Evolutionary conservation across 2,888 invertebrate genomes (phyloP), one percentile per base, ranked within the genome.

Genomic region (Tricholauxania praeusta): DNA sequence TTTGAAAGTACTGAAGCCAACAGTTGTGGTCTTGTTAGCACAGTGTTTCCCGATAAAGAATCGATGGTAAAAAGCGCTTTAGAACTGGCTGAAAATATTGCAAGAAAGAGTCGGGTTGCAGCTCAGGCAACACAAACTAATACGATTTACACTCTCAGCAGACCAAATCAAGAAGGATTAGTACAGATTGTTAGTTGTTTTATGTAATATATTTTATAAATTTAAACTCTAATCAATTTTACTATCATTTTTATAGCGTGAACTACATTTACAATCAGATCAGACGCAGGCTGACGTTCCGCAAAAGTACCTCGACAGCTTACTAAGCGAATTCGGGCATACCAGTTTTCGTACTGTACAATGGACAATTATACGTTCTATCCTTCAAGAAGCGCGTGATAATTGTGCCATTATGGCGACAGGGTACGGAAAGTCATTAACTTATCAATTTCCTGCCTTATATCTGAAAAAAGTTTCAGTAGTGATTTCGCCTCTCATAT

Each of bases 81-180:
- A 2, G 89, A 91, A 8, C 79, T 95, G 65, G 99, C 98, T 0
- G 90, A 91, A 78, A 84, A 88, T 49, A 98, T 99, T 77, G 95
- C 98, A 0, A 85, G 88, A 7, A 96, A 96, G 87, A 97, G 97
- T 88, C 99, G 99, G 0, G 93, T 99, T 6, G 99, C 98, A 0
- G 93, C 99, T 0, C 98, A 99, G 86, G 93, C 93, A 5, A 94
- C 96, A 0, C 99, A 99, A 85, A 88, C 91, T 71, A 93, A 91
- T 80, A 83, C 99, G 32, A 90, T 95, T 12, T 98, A 94, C 86
- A 94, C 97, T 0, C 90, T 96, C 80, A 96, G 97, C 85, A 96
- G 97, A 82, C 89, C 94, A 0, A 95, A 94, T 17, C 91, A 93
- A 77, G 94, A 97, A 72, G 96, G 97, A 14, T 88, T 99, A n/a